These are phyloP conservation scores for Pachliopta kotzebuea DNA, from an alignment of 2,888 invertebrate species.

Conservation along the genomic window DNA sequence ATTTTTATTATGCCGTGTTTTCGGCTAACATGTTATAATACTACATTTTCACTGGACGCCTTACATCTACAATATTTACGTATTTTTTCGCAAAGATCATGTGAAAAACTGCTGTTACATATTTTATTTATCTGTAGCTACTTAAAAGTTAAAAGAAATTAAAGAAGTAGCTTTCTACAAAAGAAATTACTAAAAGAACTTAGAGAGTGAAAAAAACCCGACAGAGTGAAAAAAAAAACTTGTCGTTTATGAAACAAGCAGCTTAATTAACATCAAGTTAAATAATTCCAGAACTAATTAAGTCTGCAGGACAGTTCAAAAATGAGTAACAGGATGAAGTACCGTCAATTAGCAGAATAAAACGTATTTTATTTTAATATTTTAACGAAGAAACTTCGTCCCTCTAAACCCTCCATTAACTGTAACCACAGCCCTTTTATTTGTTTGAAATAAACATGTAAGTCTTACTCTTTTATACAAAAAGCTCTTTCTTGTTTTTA, in stretches of 20 bases:
- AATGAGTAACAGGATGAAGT: not conserved
- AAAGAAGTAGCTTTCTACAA: too few species aligned
- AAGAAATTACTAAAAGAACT: too few species aligned
- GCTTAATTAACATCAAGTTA: conserved; percentile 25
- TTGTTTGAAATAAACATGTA: conserved; percentile 32
- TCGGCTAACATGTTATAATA: not conserved
- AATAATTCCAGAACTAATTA: conserved; percentile 12
- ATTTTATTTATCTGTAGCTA: too few species aligned
- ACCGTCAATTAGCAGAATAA: conserved; percentile 59
- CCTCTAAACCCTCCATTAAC: conserved; percentile 41
- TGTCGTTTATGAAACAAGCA: not conserved
- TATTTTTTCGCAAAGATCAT: not conserved
- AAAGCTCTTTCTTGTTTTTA: conserved; percentile 56
- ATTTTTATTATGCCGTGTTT: conserved; percentile 23
- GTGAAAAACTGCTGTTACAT: too few species aligned
- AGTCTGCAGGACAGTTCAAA: not conserved
- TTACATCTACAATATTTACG: not conserved
- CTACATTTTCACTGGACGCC: too few species aligned
- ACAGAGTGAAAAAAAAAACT: too few species aligned
- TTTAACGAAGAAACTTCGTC: conserved; percentile 58
- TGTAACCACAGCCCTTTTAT: conserved; percentile 40
- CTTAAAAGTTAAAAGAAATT: too few species aligned
- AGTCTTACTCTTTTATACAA: conserved; percentile 47
- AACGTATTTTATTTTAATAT: conserved; percentile 66
- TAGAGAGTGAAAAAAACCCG: too few species aligned